Percentiles rank a stretch among this genome's conserved stretches.
Evolutionary conservation across 1,140 invertebrate species (phyloP).

Genomic region (Pseudomyrmex sp.): DNA sequence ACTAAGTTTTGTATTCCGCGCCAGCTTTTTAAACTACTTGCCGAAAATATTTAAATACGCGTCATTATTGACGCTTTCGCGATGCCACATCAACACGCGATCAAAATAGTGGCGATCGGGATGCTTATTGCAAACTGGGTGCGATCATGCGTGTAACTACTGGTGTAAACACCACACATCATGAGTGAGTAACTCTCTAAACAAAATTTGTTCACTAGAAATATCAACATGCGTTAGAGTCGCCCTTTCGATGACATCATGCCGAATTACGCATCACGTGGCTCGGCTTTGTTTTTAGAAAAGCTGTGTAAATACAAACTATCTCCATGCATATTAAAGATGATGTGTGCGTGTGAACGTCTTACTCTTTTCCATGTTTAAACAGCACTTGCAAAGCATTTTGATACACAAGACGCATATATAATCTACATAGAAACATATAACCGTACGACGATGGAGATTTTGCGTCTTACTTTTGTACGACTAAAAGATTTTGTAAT

Average conservation of each 20-base stretch:
- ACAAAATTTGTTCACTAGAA: conserved; percentile 46
- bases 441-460: conserved; percentile 59
- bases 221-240: conserved; percentile 58
- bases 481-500: conserved; percentile 30
- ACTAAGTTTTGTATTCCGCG: conserved; percentile 5
- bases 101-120: conserved; percentile 53
- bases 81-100: conserved; percentile 32
- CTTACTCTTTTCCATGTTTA: not conserved
- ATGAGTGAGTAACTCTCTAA: conserved; percentile 61
- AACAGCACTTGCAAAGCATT: not conserved
- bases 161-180: not conserved
- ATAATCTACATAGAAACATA: not conserved
- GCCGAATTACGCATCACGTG: not conserved
- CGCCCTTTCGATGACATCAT: conserved; percentile 56
- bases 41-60: conserved; percentile 59
- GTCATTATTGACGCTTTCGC: conserved; percentile 40
- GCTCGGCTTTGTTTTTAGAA: too few species aligned
- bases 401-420: not conserved
- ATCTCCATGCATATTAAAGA: too few species aligned
- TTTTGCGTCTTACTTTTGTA: conserved; percentile 23
- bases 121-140: not conserved
- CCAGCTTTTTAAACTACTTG: conserved; percentile 25
- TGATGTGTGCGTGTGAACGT: not conserved
- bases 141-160: conserved; percentile 20
- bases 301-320: too few species aligned